A percentile compares a stretch with the other conserved stretches of the same genome.
Conservation (phyloP, 2,888 invertebrate species). For the Habroteleia sp. region DNA sequence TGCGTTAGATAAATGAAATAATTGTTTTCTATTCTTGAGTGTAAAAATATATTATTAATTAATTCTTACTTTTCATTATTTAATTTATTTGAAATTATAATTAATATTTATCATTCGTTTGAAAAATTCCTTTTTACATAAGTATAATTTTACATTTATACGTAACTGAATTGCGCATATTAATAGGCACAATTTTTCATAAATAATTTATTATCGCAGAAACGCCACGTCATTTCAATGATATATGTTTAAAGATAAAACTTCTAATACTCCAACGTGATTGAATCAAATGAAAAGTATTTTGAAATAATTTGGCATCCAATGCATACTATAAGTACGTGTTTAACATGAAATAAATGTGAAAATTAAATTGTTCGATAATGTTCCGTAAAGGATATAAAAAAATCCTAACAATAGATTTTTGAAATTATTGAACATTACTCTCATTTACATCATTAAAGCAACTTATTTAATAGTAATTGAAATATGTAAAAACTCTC, state of each 20-base stretch:
- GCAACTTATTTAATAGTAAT: constrained; percentile 26
- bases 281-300: constrained; percentile 25
- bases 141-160: constrained; percentile 7
- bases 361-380: constrained; percentile 16
- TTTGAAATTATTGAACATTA: constrained; percentile 17
- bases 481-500: constrained; percentile 33
- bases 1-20: constrained; percentile 6
- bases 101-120: constrained; percentile 5
- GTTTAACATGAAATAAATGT: constrained; percentile 15
- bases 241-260: constrained; percentile 33
- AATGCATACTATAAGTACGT: too few species aligned
- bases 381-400: constrained; percentile 4
- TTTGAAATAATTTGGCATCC: constrained; percentile 13
- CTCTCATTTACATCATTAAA: constrained; percentile 30
- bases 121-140: constrained; percentile 4
- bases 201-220: constrained; percentile 34
- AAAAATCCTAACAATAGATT: neutral
- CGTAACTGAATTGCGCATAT: constrained; percentile 16
- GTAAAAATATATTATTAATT: neutral
- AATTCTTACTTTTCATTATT: neutral
- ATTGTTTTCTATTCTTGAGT: constrained; percentile 9
- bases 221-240: constrained; percentile 22
- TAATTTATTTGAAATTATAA: constrained; percentile 21
- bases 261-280: constrained; percentile 33
- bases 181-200: constrained; percentile 27